Percentiles rank a stretch among this genome's conserved stretches.
Conservation (phyloP, 1,140 invertebrate species). For the Bombus sibiricus region DNA sequence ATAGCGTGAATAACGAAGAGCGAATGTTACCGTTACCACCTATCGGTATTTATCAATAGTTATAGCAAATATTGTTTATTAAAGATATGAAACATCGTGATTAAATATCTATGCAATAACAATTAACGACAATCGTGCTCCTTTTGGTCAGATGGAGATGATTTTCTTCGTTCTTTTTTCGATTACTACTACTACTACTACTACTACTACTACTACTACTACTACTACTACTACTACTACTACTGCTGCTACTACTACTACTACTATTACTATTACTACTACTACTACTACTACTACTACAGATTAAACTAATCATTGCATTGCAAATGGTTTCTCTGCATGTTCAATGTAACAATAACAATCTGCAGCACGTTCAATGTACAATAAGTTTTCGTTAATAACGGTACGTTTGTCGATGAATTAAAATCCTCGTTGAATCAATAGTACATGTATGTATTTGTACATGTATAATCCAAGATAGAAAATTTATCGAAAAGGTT, state of each 20-base stretch:
- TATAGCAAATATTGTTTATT: neutral
- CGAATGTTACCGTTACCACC: neutral
- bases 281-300: too few species aligned
- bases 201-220: too few species aligned
- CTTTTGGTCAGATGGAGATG: constrained; percentile 9
- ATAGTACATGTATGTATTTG: neutral
- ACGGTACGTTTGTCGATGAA: neutral
- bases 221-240: too few species aligned
- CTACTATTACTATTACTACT: too few species aligned
- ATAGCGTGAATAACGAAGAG: neutral
- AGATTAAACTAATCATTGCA: too few species aligned
- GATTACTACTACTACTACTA: neutral
- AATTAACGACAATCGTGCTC: constrained; percentile 67
- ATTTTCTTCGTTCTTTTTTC: constrained; percentile 31
- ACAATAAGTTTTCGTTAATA: neutral
- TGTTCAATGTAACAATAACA: neutral
- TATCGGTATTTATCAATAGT: neutral
- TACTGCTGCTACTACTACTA: too few species aligned
- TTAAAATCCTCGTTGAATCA: neutral
- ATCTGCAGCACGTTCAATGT: neutral
- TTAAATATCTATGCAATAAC: constrained; percentile 67
- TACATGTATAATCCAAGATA: constrained; percentile 1
- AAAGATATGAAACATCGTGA: neutral
- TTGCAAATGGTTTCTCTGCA: too few species aligned
- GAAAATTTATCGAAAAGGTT: constrained; percentile 46